A percentile compares a stretch with the other conserved stretches of the same genome.
Evolutionary conservation across 2,113 vertebrate genomes (phyloP).

Genomic region (Otus sunia): DNA sequence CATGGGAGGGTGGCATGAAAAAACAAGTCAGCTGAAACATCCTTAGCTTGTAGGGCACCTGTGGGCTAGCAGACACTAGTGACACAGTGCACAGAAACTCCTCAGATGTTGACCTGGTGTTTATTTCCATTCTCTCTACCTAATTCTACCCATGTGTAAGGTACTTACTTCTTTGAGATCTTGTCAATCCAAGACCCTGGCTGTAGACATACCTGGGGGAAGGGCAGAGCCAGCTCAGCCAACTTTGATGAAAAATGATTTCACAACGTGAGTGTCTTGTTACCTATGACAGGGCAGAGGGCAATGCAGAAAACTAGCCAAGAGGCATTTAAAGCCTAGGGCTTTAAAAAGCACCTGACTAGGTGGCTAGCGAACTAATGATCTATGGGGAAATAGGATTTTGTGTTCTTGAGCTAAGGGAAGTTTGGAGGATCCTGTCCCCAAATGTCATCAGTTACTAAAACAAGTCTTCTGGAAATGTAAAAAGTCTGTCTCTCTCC

Average conservation of each 20-base stretch:
- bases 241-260: background rate
- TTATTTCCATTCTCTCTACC: background rate
- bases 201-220: background rate
- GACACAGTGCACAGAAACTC: background rate
- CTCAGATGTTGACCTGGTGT: background rate
- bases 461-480: slow-evolving; percentile 11
- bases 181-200: background rate
- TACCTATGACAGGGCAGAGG: background rate
- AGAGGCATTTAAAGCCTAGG: background rate
- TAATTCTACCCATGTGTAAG: background rate
- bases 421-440: background rate
- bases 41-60: background rate
- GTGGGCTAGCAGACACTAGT: background rate
- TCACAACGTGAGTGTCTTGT: background rate
- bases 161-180: background rate
- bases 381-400: background rate
- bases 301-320: background rate
- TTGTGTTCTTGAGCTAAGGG: background rate
- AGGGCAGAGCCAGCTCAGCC: background rate
- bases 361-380: background rate
- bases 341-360: background rate
- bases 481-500: background rate
- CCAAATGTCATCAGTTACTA: background rate
- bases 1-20: background rate
- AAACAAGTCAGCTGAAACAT: slow-evolving; percentile 16